These are phyloP conservation scores for Orchesella flavescens DNA, from an alignment of 2,888 invertebrate species.

Conservation along the genomic window DNA sequence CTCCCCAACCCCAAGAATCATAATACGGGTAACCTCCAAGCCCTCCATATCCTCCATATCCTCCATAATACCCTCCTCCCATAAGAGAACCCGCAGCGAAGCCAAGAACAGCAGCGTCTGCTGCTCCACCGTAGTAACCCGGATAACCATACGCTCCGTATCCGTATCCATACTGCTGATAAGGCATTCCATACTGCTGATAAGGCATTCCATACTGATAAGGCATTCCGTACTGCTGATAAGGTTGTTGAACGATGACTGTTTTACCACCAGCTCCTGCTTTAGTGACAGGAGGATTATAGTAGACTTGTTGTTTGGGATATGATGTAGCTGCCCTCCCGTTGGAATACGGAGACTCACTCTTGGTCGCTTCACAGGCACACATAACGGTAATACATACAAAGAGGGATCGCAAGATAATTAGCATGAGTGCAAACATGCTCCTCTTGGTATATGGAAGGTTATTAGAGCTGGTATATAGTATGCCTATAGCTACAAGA, in stretches of 20 bases:
- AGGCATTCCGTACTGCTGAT: not conserved
- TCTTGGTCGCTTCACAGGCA: no score
- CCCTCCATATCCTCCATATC: not conserved
- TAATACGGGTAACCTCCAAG: not conserved
- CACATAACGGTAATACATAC: no score
- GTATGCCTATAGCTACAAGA: no score
- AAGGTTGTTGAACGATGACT: slow-evolving; percentile 14
- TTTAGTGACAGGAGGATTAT: not conserved
- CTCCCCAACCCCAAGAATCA: slow-evolving; percentile 5
- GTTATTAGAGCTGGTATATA: no score
- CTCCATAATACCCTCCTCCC: not conserved
- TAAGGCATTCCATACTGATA: no score
- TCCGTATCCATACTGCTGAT: slow-evolving; percentile 16
- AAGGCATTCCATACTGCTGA: no score
- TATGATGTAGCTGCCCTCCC: not conserved
- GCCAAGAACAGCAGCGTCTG: slow-evolving; percentile 20
- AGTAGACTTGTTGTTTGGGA: not conserved
- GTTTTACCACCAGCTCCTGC: slow-evolving; percentile 3
- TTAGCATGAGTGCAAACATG: no score
- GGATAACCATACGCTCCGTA: slow-evolving; percentile 13
- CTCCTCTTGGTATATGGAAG: no score
- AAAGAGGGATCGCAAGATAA: no score
- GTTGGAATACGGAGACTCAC: no score
- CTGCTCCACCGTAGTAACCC: slow-evolving; percentile 1
- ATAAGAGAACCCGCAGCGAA: slow-evolving; percentile 22